phyloP scores from a whole-genome alignment of 2,888 invertebrate genomes.

The Drosophila quinaria region DNA sequence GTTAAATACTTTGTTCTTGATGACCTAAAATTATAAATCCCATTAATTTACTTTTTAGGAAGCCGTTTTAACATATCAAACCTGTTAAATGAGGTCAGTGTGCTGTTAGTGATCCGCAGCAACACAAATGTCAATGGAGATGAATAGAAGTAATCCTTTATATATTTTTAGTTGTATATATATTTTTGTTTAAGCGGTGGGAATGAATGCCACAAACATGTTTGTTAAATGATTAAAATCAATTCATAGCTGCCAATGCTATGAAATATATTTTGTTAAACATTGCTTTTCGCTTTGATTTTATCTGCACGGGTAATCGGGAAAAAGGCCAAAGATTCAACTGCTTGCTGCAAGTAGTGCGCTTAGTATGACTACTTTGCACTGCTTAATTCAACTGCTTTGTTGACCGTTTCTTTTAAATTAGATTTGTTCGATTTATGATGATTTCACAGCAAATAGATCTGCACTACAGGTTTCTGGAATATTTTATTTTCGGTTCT shows the following conservation, averaged over 20 bases:
- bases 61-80: slow-evolving; percentile 36
- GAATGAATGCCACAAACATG: background rate
- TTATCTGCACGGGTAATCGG: too few relatives aligned
- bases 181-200: background rate
- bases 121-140: background rate
- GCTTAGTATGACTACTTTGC: too few relatives aligned
- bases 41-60: slow-evolving; percentile 36
- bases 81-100: slow-evolving; percentile 18
- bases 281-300: background rate
- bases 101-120: slow-evolving; percentile 34
- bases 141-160: background rate
- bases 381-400: too few relatives aligned
- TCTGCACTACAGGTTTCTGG: too few relatives aligned
- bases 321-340: too few relatives aligned
- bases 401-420: too few relatives aligned
- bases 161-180: background rate
- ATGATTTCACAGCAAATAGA: too few relatives aligned
- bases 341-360: too few relatives aligned
- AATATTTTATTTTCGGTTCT: too few relatives aligned
- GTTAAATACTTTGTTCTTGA: background rate
- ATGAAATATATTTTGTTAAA: slow-evolving; percentile 29
- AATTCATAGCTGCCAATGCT: slow-evolving; percentile 3
- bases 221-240: background rate
- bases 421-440: too few relatives aligned
- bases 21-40: background rate